phyloP scores from a whole-genome alignment of 2,888 invertebrate genomes.

The Phalera bucephala region DNA sequence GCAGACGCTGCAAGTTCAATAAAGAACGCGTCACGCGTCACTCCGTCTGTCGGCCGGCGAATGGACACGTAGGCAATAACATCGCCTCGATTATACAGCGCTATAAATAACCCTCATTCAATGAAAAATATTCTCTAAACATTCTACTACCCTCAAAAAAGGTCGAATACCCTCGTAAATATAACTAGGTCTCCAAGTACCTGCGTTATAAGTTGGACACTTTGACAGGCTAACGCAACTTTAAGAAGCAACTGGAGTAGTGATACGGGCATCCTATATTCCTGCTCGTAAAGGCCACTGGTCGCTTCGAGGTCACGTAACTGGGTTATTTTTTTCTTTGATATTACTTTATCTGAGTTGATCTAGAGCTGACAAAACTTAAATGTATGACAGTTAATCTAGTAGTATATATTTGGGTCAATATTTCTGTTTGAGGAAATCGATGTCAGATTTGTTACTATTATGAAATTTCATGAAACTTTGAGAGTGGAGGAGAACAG shows the following conservation, averaged over 20 bases:
- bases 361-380: too few species aligned
- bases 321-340: neutral
- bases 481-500: too few species aligned
- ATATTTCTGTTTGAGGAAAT: too few species aligned
- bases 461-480: too few species aligned
- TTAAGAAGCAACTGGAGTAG: constrained; percentile 51
- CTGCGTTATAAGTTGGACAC: constrained; percentile 67
- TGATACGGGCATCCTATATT: constrained; percentile 50
- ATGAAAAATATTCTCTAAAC: constrained; percentile 19
- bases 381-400: too few species aligned
- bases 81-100: too few species aligned
- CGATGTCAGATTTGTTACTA: too few species aligned
- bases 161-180: constrained; percentile 10
- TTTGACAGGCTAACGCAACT: constrained; percentile 59
- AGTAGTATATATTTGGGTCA: too few species aligned
- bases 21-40: constrained; percentile 46
- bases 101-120: too few species aligned
- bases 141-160: constrained; percentile 12
- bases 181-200: constrained; percentile 33
- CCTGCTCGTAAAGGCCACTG: constrained; percentile 31
- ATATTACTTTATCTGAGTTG: neutral
- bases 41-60: constrained; percentile 42
- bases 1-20: too few species aligned
- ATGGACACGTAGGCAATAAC: too few species aligned
- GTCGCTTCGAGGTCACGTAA: constrained; percentile 5